phyloP scores from a whole-genome alignment of 2,797 vertebrate species.

The Microctenopoma stevenorrisi region DNA sequence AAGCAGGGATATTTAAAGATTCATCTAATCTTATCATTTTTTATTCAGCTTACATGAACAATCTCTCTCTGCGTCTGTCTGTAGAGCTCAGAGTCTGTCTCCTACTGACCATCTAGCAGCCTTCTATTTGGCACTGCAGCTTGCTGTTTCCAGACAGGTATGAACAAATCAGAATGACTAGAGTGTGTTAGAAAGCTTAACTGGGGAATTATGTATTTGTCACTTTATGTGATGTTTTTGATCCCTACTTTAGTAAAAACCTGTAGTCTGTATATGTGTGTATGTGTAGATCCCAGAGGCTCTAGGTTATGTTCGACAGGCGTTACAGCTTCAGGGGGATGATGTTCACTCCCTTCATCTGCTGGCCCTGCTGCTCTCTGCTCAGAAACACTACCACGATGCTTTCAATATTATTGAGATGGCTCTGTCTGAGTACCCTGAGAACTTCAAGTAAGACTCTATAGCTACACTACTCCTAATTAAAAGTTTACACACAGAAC shows the following conservation, averaged over 20 bases:
- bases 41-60: conserved; percentile 38
- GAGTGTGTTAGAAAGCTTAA: background rate
- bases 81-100: conserved; percentile 95
- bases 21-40: conserved; percentile 42
- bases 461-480: background rate
- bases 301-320: conserved; percentile 95
- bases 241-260: conserved; percentile 52
- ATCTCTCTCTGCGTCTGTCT: conserved; percentile 15
- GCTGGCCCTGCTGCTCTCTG: conserved; percentile 93
- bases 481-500: background rate
- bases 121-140: conserved; percentile 96
- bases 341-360: conserved; percentile 97
- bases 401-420: conserved; percentile 98
- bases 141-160: conserved; percentile 97
- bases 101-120: conserved; percentile 95
- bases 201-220: background rate
- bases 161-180: background rate
- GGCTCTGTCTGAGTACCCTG: conserved; percentile 97
- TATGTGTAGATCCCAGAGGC: conserved; percentile 94
- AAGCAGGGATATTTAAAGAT: conserved; percentile 43
- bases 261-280: conserved; percentile 39
- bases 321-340: conserved; percentile 95
- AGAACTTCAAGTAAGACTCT: conserved; percentile 94
- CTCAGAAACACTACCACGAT: conserved; percentile 98
- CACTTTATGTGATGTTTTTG: conserved; percentile 13